phyloP scores from a whole-genome alignment of 1,140 invertebrate genomes.

The Hycleus cichorii region DNA sequence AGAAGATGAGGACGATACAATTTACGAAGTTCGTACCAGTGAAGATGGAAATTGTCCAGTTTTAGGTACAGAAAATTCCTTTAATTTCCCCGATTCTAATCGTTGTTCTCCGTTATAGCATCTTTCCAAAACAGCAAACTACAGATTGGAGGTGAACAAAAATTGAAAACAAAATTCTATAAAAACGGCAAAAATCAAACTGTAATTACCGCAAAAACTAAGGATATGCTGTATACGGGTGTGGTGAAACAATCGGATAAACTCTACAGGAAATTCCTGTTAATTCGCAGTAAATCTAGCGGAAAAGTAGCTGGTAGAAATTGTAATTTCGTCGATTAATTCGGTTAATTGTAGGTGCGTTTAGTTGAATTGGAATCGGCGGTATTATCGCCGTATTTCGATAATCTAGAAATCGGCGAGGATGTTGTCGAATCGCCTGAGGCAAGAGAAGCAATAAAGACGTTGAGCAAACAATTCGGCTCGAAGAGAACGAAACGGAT shows the following conservation, averaged over 20 bases:
- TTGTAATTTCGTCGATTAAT: too few relatives aligned
- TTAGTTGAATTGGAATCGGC: constrained; percentile 22
- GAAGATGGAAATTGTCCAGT: too few relatives aligned
- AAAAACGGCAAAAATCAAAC: constrained; percentile 13
- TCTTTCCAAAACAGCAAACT: constrained; percentile 30
- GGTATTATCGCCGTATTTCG: constrained; percentile 12
- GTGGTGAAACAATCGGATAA: constrained; percentile 18
- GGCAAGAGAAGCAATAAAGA: constrained; percentile 9
- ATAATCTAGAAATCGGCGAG: constrained; percentile 1
- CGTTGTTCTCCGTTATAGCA: constrained; percentile 19
- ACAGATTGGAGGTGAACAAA: constrained; percentile 15
- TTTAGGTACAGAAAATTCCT: too few relatives aligned
- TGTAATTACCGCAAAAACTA: constrained; percentile 20
- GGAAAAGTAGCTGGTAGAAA: constrained; percentile 8
- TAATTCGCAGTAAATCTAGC: constrained; percentile 21
- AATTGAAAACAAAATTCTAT: constrained; percentile 19
- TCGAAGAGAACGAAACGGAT: constrained; percentile 45
- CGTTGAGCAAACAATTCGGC: constrained; percentile 47
- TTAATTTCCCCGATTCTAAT: background rate
- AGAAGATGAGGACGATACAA: too few relatives aligned
- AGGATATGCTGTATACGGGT: constrained; percentile 27
- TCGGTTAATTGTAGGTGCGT: background rate
- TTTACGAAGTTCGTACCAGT: too few relatives aligned
- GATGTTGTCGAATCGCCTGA: background rate
- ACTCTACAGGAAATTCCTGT: constrained; percentile 27